These are phyloP conservation scores for Pheosia gnoma DNA, from an alignment of 2,888 invertebrate genomes.

Conservation along the genomic window DNA sequence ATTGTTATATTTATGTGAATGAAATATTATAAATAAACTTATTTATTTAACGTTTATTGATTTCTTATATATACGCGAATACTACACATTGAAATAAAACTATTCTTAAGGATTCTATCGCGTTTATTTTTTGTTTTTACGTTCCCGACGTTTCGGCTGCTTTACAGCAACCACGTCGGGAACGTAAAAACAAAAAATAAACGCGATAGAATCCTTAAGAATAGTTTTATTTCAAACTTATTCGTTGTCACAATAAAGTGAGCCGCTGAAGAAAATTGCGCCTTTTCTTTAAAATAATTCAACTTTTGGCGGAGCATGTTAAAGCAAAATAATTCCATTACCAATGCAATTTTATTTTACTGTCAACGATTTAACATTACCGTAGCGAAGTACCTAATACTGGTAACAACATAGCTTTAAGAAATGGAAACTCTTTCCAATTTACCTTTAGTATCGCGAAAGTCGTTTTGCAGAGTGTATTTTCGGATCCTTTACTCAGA, in stretches of 20 bases:
- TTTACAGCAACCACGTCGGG: no score
- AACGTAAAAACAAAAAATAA: no score
- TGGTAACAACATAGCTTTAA: constrained; percentile 56
- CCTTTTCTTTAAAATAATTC: constrained; percentile 41
- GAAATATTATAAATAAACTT: no score
- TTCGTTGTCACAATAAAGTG: constrained; percentile 15
- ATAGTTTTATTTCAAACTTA: no score
- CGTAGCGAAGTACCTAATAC: constrained; percentile 44
- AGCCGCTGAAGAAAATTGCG: constrained; percentile 35
- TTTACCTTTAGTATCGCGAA: constrained; percentile 72
- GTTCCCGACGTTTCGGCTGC: no score
- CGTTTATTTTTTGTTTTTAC: no score
- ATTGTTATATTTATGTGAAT: constrained; percentile 7
- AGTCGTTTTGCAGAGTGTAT: constrained; percentile 49
- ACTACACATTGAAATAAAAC: no score
- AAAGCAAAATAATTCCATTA: constrained; percentile 62
- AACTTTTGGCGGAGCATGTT: constrained; percentile 45
- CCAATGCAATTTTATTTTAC: constrained; percentile 63
- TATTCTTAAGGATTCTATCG: no score
- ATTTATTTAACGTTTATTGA: no score
- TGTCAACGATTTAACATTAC: constrained; percentile 54
- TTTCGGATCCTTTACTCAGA: constrained; percentile 27
- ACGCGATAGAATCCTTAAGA: no score
- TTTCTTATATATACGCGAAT: no score
- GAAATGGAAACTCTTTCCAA: constrained; percentile 73